phyloP scores from a whole-genome alignment of 2,888 invertebrate species.

The Campoplex capitator region DNA sequence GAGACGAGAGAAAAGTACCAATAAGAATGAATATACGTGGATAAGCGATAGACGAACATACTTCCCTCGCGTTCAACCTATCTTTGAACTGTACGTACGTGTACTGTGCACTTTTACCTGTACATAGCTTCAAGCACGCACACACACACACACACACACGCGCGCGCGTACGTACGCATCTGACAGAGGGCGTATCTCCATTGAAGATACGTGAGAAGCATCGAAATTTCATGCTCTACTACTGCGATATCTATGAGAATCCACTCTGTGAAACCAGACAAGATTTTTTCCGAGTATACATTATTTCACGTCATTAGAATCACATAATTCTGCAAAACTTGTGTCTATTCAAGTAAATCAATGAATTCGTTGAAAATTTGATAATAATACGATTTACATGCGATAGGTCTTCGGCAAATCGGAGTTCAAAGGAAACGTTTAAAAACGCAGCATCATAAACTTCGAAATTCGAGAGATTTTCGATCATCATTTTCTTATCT shows the following conservation, averaged over 20 bases:
- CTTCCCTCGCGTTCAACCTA: constrained; percentile 27
- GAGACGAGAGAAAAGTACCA: constrained; percentile 39
- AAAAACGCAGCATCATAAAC: neutral
- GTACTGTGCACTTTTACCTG: constrained; percentile 39
- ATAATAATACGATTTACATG: neutral
- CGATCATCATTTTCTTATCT: neutral
- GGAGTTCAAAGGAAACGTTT: neutral
- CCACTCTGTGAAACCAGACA: constrained; percentile 10
- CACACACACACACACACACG: neutral
- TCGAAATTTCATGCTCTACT: constrained; percentile 21
- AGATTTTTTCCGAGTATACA: neutral
- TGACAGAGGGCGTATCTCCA: constrained; percentile 30
- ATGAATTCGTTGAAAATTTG: neutral
- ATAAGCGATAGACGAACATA: constrained; percentile 25
- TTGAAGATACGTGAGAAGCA: constrained; percentile 41
- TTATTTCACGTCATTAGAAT: constrained; percentile 6
- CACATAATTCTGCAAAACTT: neutral
- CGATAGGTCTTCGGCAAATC: neutral
- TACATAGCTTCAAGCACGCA: neutral
- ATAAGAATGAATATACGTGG: constrained; percentile 26
- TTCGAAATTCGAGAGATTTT: neutral
- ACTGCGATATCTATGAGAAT: constrained; percentile 13
- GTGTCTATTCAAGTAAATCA: neutral
- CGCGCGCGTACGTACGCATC: neutral
- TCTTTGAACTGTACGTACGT: constrained; percentile 9